Evolutionary conservation across 2,888 invertebrate genomes (phyloP), one percentile per base, ranked within the genome.

Genomic region (Plusia festucae): DNA sequence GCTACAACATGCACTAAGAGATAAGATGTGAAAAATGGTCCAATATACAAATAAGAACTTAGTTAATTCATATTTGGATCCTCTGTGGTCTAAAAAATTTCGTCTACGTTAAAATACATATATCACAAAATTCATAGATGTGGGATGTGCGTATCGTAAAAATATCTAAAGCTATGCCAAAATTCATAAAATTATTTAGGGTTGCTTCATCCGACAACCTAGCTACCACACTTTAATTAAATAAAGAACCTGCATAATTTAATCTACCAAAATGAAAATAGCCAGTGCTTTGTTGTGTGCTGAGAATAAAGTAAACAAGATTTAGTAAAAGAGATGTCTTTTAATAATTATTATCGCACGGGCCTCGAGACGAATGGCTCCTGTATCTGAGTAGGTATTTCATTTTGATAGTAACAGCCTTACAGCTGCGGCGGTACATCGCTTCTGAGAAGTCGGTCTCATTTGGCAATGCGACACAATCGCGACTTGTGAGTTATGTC

Each of bases 381-480:
- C 15, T 20, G 30, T 53, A 40, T 81, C 27, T 54, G 56, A 49
- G 53, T n/a, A n/a, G n/a, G n/a, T 65, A 73, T 78, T 66, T 70
- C 69, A 69, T 78, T 69, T 60, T 56, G 69, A 74, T 72, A 76
- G 58, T 40, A 64, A 59, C 78, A 76, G 78, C 78, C 75, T 40
- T 62, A 59, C 78, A 76, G 78, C 78, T 78, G 78, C 73, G 56
- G 34, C 51, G 51, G 71, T 55, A 75, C 59, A 66, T 66, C 68
- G 55, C 15, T 82, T 81, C 79, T 73, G 24, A 65, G 82, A 81
- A 82, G 8, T 73, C 63, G 70, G 57, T 70, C 79, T 73, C 68
- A 79, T 81, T 82, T 79, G 74, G 76, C 78, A 72, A 65, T 64
- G 60, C 68, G 71, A 64, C 68, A 72, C 62, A 62, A 72, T 73